Evolutionary conservation across 2,113 vertebrate genomes (phyloP).

Genomic region (Microcebus ravelobensis): DNA sequence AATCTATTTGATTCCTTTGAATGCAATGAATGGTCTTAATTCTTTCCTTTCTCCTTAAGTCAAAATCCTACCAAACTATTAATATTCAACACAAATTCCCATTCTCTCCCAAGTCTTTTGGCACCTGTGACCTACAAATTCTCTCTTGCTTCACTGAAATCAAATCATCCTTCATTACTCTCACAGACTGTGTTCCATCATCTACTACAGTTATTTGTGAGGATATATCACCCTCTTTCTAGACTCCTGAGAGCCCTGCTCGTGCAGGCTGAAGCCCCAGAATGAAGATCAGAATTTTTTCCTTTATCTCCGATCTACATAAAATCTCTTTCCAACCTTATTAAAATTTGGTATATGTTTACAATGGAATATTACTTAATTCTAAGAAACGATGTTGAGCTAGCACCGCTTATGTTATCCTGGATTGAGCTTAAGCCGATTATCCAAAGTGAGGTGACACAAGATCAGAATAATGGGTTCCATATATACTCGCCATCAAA

Average conservation of each 20-base stretch:
- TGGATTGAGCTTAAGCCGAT: no score
- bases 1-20: neutral
- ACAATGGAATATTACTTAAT: no score
- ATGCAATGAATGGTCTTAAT: neutral
- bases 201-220: neutral
- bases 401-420: no score
- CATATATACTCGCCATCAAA: no score
- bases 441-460: no score
- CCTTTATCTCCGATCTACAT: no score
- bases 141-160: neutral
- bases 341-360: no score
- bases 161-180: neutral
- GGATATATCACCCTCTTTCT: neutral
- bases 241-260: neutral
- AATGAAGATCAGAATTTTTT: no score
- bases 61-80: neutral
- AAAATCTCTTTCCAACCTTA: no score
- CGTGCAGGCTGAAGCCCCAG: no score
- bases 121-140: neutral
- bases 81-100: neutral
- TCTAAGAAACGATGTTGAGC: no score
- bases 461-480: no score
- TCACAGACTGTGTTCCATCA: neutral
- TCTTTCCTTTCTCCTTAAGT: neutral
- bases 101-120: neutral